Evolutionary conservation across 1,140 invertebrate species (phyloP).

Genomic region (Phenacoccus solenopsis): DNA sequence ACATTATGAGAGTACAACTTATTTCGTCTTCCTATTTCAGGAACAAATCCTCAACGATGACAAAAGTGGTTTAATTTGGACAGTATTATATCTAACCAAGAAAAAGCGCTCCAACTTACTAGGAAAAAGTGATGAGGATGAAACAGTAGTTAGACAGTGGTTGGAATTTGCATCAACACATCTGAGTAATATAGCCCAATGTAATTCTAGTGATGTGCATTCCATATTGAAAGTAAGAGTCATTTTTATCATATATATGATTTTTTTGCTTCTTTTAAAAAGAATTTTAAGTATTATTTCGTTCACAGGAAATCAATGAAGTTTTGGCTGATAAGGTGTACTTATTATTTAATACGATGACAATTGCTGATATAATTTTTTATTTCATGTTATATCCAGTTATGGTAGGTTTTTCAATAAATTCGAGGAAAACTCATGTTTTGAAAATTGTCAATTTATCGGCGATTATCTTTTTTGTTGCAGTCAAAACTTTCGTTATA

Average conservation of each 20-base stretch:
- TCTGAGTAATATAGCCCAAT: not conserved
- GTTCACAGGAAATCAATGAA: slow-evolving; percentile 13
- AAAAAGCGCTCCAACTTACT: not conserved
- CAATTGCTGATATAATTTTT: slow-evolving; percentile 6
- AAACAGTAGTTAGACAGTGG: slow-evolving; percentile 14
- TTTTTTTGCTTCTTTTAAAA: not conserved
- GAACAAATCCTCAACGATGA: not conserved
- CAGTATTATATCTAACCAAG: not conserved
- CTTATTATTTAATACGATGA: not conserved
- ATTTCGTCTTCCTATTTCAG: not conserved
- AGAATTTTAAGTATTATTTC: not conserved
- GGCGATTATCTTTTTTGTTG: no score
- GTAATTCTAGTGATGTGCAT: not conserved
- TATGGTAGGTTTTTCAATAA: not conserved
- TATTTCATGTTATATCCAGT: slow-evolving; percentile 9
- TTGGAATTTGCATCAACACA: slow-evolving; percentile 1
- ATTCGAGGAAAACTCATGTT: no score
- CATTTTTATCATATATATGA: no score
- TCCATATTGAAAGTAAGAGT: not conserved
- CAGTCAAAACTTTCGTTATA: slow-evolving; percentile 4
- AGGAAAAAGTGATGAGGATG: slow-evolving; percentile 3
- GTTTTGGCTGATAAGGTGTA: not conserved
- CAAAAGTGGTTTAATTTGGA: not conserved
- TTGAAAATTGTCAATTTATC: no score
- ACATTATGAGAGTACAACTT: not conserved